A percentile compares a stretch with the other conserved stretches of the same genome.
phyloP scores from a whole-genome alignment of 1,140 invertebrate species.

The Drosophila sucinea region DNA sequence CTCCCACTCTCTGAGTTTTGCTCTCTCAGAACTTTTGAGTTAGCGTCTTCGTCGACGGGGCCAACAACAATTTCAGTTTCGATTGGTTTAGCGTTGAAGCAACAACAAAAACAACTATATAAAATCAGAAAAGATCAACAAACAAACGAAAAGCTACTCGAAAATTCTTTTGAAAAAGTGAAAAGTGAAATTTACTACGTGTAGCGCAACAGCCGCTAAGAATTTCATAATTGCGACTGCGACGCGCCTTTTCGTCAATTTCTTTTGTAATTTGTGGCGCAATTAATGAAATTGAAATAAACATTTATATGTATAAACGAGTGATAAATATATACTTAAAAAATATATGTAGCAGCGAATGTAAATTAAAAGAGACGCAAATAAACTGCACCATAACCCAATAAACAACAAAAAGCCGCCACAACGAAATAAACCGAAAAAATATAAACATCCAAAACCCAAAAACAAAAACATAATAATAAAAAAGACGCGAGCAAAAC shows the following conservation, averaged over 20 bases:
- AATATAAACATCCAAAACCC: slow-evolving; percentile 34
- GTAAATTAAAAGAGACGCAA: slow-evolving; percentile 53
- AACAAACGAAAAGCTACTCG: slow-evolving; percentile 48
- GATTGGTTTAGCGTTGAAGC: slow-evolving; percentile 31
- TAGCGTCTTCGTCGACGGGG: slow-evolving; percentile 19
- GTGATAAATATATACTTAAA: slow-evolving; percentile 42
- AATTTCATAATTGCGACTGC: slow-evolving; percentile 50
- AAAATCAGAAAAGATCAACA: slow-evolving; percentile 23
- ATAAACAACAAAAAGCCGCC: slow-evolving; percentile 59
- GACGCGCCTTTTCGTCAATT: slow-evolving; percentile 46
- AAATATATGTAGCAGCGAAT: slow-evolving; percentile 21
- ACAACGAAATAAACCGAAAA: slow-evolving; percentile 45
- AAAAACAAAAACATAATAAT: slow-evolving; percentile 45
- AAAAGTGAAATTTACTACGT: slow-evolving; percentile 60
- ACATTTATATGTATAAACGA: slow-evolving; percentile 40
- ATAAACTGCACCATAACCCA: slow-evolving; percentile 41
- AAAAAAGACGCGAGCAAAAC: slow-evolving; percentile 60
- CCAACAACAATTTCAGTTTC: slow-evolving; percentile 59
- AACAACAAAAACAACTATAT: slow-evolving; percentile 39
- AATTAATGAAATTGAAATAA: slow-evolving; percentile 64
- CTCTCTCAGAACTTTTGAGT: slow-evolving; percentile 43
- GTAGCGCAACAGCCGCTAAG: slow-evolving; percentile 26
- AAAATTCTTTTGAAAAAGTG: slow-evolving; percentile 42
- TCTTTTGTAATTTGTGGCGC: slow-evolving; percentile 63
- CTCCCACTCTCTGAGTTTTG: not conserved